Evolutionary conservation across 2,888 invertebrate genomes (phyloP).

Genomic region (Mesopsocus fuscifrons): DNA sequence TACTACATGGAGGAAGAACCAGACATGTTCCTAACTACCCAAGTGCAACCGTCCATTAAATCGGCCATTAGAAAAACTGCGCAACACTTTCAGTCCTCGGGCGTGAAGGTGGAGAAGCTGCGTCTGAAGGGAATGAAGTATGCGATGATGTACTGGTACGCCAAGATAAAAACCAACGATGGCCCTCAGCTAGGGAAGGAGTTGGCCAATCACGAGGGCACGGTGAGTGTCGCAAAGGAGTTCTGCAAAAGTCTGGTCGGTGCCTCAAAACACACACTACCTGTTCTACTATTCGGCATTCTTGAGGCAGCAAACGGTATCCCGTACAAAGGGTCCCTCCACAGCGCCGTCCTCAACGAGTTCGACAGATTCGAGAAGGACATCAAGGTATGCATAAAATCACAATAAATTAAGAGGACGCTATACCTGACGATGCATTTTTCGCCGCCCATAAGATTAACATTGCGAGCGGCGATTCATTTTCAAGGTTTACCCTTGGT

Average conservation of each 20-base stretch:
- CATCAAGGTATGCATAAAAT: not conserved
- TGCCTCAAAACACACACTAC: not conserved
- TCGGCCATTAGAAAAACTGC: not conserved
- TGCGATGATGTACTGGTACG: not conserved
- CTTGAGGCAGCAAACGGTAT: not conserved
- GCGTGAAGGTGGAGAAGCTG: not conserved
- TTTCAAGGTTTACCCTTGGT: too few species aligned
- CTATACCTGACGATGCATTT: too few species aligned
- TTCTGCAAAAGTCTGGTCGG: not conserved
- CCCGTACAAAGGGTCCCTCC: not conserved
- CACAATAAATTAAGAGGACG: too few species aligned
- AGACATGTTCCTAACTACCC: constrained; percentile 24
- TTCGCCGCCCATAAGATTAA: too few species aligned
- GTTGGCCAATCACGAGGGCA: not conserved
- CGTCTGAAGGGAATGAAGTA: not conserved
- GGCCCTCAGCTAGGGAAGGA: not conserved
- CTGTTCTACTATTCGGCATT: not conserved
- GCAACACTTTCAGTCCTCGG: not conserved
- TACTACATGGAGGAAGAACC: constrained; percentile 65
- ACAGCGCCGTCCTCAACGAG: not conserved
- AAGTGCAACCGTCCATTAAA: not conserved
- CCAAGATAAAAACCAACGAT: not conserved
- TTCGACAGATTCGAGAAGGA: not conserved
- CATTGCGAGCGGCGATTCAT: too few species aligned
- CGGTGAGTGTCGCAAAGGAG: not conserved